phyloP scores from a whole-genome alignment of 2,888 invertebrate genomes.

The Harmothoe impar region DNA sequence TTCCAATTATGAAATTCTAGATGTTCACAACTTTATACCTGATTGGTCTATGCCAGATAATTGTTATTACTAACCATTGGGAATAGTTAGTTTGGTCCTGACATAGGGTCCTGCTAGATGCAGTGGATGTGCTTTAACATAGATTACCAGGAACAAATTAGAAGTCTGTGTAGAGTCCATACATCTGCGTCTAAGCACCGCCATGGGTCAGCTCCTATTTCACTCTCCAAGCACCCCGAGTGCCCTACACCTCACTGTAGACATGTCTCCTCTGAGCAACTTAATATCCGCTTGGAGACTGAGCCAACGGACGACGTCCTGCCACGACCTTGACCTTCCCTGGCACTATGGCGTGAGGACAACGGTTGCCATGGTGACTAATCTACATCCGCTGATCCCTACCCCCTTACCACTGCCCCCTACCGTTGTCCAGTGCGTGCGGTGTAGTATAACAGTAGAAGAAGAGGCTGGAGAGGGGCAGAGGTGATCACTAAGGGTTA shows the following conservation, averaged over 20 bases:
- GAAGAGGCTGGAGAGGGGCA: background rate
- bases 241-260: background rate
- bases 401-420: background rate
- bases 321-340: background rate
- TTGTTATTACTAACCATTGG: too few species aligned
- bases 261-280: background rate
- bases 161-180: background rate
- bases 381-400: slow-evolving; percentile 29
- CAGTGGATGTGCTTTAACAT: too few species aligned
- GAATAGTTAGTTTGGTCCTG: too few species aligned
- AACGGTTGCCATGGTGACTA: slow-evolving; percentile 14
- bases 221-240: background rate
- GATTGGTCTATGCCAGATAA: too few species aligned
- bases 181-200: background rate
- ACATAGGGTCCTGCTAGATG: too few species aligned
- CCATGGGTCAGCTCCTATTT: slow-evolving; percentile 11
- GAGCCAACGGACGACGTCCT: background rate
- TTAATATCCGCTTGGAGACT: background rate
- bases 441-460: too few species aligned
- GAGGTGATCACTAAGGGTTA: background rate
- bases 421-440: background rate
- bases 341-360: slow-evolving; percentile 16
- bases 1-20: too few species aligned
- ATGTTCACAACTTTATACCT: too few species aligned
- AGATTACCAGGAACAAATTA: background rate